Percentiles rank a stretch among this genome's conserved stretches.
Conservation (phyloP, 2,797 vertebrate species). For the Buceros bicornis region DNA sequence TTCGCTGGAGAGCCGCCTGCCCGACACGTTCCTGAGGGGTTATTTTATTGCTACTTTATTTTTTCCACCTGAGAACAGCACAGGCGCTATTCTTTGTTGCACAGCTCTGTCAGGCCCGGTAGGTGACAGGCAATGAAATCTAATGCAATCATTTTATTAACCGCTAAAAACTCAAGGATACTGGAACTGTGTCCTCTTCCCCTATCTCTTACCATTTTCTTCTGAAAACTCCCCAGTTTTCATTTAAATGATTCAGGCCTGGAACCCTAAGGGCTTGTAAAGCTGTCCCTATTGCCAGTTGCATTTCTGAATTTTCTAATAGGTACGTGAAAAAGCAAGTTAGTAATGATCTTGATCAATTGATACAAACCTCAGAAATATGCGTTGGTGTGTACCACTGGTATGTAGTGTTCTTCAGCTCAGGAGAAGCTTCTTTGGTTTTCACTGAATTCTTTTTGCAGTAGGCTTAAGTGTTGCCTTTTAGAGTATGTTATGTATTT, state of each 20-base stretch:
- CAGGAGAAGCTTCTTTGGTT: background rate
- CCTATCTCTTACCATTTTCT: background rate
- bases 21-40: fast-evolving
- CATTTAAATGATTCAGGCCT: background rate
- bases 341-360: background rate
- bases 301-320: background rate
- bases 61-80: background rate
- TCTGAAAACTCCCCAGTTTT: background rate
- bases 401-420: background rate
- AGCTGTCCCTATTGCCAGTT: background rate
- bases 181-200: background rate
- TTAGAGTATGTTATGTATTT: background rate
- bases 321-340: background rate
- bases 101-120: background rate
- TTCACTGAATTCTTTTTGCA: background rate
- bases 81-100: background rate
- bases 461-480: background rate
- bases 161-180: background rate
- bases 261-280: background rate
- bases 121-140: background rate
- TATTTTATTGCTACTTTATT: background rate
- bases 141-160: background rate
- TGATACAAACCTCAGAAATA: background rate
- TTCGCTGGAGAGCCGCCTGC: background rate
- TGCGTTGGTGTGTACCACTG: fast-evolving